Percentiles rank a stretch among this genome's conserved stretches.
Conservation (phyloP, 2,113 vertebrate genomes). For the Equus przewalskii region DNA sequence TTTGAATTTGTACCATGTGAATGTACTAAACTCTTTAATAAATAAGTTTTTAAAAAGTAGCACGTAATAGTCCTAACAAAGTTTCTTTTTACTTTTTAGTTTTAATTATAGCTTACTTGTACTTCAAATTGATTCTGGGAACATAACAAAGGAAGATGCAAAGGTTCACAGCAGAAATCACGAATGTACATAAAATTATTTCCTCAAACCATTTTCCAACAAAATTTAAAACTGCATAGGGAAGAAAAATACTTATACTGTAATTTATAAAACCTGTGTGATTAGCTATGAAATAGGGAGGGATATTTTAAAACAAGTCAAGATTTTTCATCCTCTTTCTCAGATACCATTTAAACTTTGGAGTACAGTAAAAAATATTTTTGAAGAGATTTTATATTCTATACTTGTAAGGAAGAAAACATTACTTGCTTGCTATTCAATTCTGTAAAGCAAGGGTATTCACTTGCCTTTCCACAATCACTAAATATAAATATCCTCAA, state of each 20-base stretch:
- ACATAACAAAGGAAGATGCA: constrained; percentile 7
- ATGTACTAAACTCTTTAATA: constrained; percentile 40
- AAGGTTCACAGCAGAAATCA: constrained; percentile 25
- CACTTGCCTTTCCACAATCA: background rate
- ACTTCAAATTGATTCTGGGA: constrained; percentile 11
- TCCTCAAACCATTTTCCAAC: constrained; percentile 4
- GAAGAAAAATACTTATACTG: background rate
- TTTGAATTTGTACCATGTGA: constrained; percentile 6
- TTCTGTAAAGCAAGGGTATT: constrained; percentile 34
- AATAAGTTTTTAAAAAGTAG: background rate
- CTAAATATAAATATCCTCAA: constrained; percentile 8
- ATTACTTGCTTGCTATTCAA: constrained; percentile 11
- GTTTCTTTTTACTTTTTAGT: background rate
- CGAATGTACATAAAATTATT: constrained; percentile 42
- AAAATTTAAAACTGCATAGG: constrained; percentile 4
- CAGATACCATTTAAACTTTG: constrained; percentile 17
- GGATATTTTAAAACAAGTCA: constrained; percentile 20
- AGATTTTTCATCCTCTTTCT: constrained; percentile 5
- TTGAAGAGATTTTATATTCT: constrained; percentile 22
- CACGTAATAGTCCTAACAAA: constrained; percentile 52
- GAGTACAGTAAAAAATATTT: background rate
- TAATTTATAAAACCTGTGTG: constrained; percentile 40
- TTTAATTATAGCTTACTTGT: constrained; percentile 51
- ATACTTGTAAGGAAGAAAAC: constrained; percentile 14
- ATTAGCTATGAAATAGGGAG: background rate